Conservation (phyloP, 2,113 vertebrate genomes). For the Pavo muticus region DNA sequence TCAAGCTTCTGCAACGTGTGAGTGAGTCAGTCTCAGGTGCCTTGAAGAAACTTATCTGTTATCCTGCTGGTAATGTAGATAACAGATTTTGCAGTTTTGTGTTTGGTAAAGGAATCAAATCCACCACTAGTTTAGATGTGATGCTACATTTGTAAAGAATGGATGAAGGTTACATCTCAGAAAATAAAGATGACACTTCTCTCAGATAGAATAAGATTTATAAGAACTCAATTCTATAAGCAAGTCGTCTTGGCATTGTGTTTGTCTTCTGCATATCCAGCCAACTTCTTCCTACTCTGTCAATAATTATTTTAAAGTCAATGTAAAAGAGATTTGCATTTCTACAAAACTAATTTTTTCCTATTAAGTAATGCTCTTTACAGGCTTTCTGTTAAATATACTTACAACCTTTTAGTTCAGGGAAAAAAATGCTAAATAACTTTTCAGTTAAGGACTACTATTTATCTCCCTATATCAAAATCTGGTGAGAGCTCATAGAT, state of each 20-base stretch:
- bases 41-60: background rate
- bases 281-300: background rate
- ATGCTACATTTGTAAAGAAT: background rate
- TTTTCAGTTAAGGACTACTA: background rate
- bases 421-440: constrained; percentile 11
- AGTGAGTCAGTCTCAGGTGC: background rate
- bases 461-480: background rate
- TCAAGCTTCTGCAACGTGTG: background rate
- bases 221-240: background rate
- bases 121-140: background rate
- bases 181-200: background rate
- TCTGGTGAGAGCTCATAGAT: background rate
- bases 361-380: background rate
- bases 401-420: background rate
- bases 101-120: background rate
- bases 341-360: constrained; percentile 24
- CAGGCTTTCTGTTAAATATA: background rate
- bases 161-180: background rate
- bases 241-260: background rate
- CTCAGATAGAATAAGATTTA: background rate
- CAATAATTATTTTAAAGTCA: background rate
- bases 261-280: background rate
- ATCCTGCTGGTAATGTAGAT: background rate
- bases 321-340: background rate
- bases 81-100: background rate